phyloP scores from a whole-genome alignment of 2,113 vertebrate species.

The Melozone crissalis region DNA sequence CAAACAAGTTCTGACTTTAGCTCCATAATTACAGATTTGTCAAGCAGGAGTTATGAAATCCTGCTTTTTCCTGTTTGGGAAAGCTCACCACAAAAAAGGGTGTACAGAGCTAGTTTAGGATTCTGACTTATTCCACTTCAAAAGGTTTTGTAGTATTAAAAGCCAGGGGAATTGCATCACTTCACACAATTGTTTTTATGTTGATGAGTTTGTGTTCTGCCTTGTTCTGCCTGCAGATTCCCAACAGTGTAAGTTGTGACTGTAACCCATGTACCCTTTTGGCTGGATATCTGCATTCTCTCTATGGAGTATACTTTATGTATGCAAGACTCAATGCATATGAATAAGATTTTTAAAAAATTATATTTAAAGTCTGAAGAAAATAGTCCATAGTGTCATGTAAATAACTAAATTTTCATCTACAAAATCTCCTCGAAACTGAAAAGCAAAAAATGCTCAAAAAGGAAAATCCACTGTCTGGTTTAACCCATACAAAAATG shows the following conservation, averaged over 20 bases:
- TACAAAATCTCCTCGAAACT: background rate
- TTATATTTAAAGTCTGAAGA: background rate
- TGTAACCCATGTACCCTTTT: background rate
- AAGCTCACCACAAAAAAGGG: too few relatives aligned
- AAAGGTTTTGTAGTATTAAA: background rate
- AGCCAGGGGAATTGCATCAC: background rate
- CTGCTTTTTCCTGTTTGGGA: background rate
- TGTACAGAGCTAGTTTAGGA: background rate
- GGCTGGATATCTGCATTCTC: background rate
- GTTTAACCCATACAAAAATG: background rate
- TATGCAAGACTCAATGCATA: background rate
- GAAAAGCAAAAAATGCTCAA: background rate
- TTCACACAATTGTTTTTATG: slow-evolving; percentile 15
- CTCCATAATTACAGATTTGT: background rate
- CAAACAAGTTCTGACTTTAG: background rate
- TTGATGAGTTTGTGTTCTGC: background rate
- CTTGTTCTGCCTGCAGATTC: background rate
- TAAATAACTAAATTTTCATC: background rate
- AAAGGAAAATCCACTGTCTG: background rate
- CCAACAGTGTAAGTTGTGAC: background rate
- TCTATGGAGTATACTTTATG: background rate
- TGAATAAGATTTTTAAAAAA: background rate
- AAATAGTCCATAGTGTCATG: background rate
- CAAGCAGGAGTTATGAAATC: background rate
- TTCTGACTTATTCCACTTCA: background rate